Percentiles rank a stretch among this genome's conserved stretches.
Evolutionary conservation across 2,113 vertebrate species (phyloP).

Genomic region (Condylura cristata): DNA sequence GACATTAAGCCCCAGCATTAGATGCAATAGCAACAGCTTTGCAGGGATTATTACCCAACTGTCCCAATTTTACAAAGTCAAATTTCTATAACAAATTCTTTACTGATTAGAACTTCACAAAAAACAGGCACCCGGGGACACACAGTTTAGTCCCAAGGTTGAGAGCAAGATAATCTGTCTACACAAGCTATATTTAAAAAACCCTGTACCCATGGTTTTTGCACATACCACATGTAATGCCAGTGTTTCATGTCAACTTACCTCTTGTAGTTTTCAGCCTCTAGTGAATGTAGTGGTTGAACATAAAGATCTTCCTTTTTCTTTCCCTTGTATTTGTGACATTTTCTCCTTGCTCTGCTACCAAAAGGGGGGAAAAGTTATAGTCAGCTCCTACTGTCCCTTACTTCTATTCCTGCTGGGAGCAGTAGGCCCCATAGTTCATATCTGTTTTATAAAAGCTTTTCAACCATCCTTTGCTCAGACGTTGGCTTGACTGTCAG

Average conservation of each 20-base stretch:
- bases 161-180: not conserved
- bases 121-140: not conserved
- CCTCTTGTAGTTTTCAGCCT: conserved; percentile 23
- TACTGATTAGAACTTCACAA: not conserved
- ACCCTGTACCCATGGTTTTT: not conserved
- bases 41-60: not conserved
- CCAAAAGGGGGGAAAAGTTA: conserved; percentile 60
- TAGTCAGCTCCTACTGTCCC: conserved; percentile 9
- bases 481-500: conserved; percentile 55
- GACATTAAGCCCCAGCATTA: not conserved
- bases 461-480: conserved; percentile 24
- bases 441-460: conserved; percentile 48
- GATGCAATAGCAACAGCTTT: not conserved
- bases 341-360: conserved; percentile 53
- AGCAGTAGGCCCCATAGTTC: conserved; percentile 58
- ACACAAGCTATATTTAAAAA: conserved; percentile 51
- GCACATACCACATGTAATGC: conserved; percentile 11
- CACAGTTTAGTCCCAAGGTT: not conserved
- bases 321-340: conserved; percentile 48
- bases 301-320: conserved; percentile 62
- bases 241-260: conserved; percentile 20
- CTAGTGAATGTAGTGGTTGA: conserved; percentile 12
- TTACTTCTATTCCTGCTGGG: conserved; percentile 44
- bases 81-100: not conserved
- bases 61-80: not conserved